Evolutionary conservation across 2,888 invertebrate genomes (phyloP).

Genomic region (Steinernema scapterisci): DNA sequence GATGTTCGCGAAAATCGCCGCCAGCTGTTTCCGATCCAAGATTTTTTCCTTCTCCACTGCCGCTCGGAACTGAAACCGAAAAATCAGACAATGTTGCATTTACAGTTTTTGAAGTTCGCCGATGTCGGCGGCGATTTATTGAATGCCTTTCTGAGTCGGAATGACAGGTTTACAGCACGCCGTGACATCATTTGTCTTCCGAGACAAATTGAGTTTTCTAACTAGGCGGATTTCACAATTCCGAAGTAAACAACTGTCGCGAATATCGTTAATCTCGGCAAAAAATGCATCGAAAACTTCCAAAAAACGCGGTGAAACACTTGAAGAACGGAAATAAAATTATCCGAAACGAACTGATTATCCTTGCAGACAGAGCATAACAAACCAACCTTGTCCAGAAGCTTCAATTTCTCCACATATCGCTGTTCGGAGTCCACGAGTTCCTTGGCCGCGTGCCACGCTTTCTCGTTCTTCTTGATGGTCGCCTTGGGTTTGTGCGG

Average conservation of each 20-base stretch:
- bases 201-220: neutral
- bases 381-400: slow-evolving; percentile 73
- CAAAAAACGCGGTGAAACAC: no score
- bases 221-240: neutral
- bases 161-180: neutral
- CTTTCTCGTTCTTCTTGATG: slow-evolving; percentile 59
- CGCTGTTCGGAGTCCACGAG: slow-evolving; percentile 74
- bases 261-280: neutral
- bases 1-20: slow-evolving; percentile 74
- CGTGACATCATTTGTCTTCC: neutral
- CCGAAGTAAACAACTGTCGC: neutral
- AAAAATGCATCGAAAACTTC: neutral
- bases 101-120: neutral
- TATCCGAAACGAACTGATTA: no score
- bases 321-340: no score
- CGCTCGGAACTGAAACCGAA: slow-evolving; percentile 71
- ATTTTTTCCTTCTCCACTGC: slow-evolving; percentile 74
- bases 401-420: slow-evolving; percentile 73
- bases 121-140: neutral
- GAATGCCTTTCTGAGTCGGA: neutral
- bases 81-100: slow-evolving; percentile 11
- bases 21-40: slow-evolving; percentile 72
- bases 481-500: slow-evolving; percentile 42
- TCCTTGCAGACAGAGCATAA: slow-evolving; percentile 13
- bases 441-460: slow-evolving; percentile 73